phyloP scores from a whole-genome alignment of 1,140 invertebrate genomes.

The Eupristina koningsbergeri region DNA sequence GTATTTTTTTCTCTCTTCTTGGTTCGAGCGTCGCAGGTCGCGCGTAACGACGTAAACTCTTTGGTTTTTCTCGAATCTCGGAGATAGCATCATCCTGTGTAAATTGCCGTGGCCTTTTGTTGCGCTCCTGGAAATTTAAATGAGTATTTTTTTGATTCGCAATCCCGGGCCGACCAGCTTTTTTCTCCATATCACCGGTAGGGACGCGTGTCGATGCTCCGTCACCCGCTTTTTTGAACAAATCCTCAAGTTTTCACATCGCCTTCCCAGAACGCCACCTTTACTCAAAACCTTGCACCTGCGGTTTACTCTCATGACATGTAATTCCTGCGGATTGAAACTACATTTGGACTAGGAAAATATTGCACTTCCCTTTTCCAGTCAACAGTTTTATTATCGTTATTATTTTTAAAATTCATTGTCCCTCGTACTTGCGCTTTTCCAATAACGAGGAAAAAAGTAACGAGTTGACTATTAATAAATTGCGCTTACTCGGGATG shows the following conservation, averaged over 20 bases:
- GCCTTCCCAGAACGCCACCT: not conserved
- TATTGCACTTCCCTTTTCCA: no score
- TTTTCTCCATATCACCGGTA: no score
- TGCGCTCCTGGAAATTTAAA: conserved; percentile 22
- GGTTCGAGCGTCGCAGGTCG: not conserved
- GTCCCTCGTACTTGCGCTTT: no score
- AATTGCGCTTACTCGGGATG: no score
- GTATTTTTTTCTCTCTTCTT: not conserved
- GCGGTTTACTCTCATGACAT: not conserved
- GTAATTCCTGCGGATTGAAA: not conserved
- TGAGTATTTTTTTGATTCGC: conserved; percentile 29
- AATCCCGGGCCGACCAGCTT: not conserved
- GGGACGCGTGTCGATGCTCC: no score
- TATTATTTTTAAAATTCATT: no score
- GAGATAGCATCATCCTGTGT: not conserved
- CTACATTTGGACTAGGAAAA: not conserved
- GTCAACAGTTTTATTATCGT: no score
- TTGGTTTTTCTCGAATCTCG: conserved; percentile 43
- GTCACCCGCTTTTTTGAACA: no score
- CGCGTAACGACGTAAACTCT: conserved; percentile 28
- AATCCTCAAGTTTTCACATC: conserved; percentile 30
- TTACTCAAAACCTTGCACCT: no score
- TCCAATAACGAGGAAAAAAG: no score
- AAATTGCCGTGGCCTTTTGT: not conserved
- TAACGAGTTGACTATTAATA: no score